A percentile compares a stretch with the other conserved stretches of the same genome.
Conservation (phyloP, 2,113 vertebrate species). For the Furnarius figulus region DNA sequence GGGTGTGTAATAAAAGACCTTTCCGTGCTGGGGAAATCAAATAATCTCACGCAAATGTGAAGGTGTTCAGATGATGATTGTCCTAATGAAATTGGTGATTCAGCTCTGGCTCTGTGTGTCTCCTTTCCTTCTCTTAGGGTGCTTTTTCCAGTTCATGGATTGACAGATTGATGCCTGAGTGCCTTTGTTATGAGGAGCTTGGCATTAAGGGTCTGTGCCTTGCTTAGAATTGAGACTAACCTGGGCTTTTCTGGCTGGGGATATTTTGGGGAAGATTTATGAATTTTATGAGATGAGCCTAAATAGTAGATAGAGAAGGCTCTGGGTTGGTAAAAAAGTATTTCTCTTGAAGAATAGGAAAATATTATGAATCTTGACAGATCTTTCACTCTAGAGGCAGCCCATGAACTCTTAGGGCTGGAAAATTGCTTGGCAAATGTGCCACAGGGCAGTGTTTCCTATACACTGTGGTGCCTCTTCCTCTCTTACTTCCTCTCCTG, state of each 20-base stretch:
- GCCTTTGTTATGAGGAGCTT: slow-evolving; percentile 28
- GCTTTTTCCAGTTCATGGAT: neutral
- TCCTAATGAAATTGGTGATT: slow-evolving; percentile 64
- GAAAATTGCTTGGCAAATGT: neutral
- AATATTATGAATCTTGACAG: neutral
- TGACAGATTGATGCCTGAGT: slow-evolving; percentile 28
- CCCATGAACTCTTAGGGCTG: neutral
- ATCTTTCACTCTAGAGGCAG: neutral
- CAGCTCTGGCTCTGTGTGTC: slow-evolving; percentile 49
- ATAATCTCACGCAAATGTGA: slow-evolving; percentile 57
- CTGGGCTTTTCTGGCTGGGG: neutral
- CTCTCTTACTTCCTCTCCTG: neutral
- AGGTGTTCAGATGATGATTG: slow-evolving; percentile 43
- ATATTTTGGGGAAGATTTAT: slow-evolving; percentile 18
- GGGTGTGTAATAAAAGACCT: slow-evolving; percentile 67
- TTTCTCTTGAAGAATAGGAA: neutral
- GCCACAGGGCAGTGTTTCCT: neutral
- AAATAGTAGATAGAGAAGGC: neutral
- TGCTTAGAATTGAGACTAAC: slow-evolving; percentile 27
- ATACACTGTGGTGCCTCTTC: neutral
- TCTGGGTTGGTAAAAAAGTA: neutral
- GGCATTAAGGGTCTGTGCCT: slow-evolving; percentile 7
- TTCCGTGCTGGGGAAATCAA: slow-evolving; percentile 65
- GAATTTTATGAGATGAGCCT: neutral
- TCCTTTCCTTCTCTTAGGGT: slow-evolving; percentile 41